phyloP scores from a whole-genome alignment of 1,140 invertebrate species.

The Trichonephila inaurata region DNA sequence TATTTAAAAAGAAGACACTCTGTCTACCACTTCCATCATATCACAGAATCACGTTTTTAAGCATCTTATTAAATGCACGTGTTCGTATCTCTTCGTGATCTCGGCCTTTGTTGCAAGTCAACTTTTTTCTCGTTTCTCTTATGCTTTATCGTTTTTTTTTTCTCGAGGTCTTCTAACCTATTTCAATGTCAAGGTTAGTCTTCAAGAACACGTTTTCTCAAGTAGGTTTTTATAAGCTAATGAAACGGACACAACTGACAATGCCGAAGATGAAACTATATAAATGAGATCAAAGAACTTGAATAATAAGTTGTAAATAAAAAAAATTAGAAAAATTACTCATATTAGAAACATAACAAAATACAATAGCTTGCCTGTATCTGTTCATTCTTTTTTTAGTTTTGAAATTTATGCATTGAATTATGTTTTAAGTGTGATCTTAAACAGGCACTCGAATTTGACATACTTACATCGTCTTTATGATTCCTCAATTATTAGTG shows the following conservation, averaged over 20 bases:
- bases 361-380: too few relatives aligned
- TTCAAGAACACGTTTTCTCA: not conserved
- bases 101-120: not conserved
- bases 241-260: not conserved
- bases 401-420: too few relatives aligned
- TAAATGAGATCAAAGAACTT: too few relatives aligned
- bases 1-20: conserved; percentile 2
- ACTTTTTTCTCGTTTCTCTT: not conserved
- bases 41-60: not conserved
- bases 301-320: too few relatives aligned
- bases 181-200: conserved; percentile 40
- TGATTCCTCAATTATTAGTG: too few relatives aligned
- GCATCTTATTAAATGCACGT: conserved; percentile 32
- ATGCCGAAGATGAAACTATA: too few relatives aligned
- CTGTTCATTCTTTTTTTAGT: too few relatives aligned
- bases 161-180: conserved; percentile 21
- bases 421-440: too few relatives aligned
- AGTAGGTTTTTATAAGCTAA: not conserved
- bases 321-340: too few relatives aligned
- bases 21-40: not conserved
- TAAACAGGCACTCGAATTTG: too few relatives aligned
- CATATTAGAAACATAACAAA: too few relatives aligned
- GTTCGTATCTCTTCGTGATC: not conserved
- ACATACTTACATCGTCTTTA: too few relatives aligned
- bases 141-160: not conserved